phyloP scores from a whole-genome alignment of 2,888 invertebrate species.

The Neoitamus cyanurus region DNA sequence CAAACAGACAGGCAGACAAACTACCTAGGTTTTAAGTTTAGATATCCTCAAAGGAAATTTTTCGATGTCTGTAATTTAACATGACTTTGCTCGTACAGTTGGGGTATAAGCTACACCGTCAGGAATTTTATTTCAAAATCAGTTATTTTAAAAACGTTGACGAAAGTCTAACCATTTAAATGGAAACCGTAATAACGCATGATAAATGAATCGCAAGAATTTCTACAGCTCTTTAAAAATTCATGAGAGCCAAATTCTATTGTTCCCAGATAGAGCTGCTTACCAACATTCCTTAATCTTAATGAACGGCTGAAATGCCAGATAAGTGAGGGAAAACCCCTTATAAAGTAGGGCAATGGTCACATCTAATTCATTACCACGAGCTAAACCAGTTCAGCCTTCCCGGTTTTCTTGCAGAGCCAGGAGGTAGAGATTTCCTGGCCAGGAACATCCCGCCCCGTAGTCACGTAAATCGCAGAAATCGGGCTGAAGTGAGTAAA shows the following conservation, averaged over 20 bases:
- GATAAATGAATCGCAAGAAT: neutral
- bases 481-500: slow-evolving; percentile 30
- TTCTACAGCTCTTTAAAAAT: neutral
- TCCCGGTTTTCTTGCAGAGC: neutral
- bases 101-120: no score
- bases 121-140: no score
- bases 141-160: no score
- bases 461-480: slow-evolving; percentile 21
- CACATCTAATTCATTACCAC: neutral
- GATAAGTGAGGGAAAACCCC: neutral
- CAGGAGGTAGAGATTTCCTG: neutral
- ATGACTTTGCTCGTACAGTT: no score
- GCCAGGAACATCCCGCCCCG: neutral
- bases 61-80: no score
- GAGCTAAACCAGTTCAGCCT: neutral
- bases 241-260: neutral
- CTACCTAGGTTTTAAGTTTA: no score
- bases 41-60: no score
- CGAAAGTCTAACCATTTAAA: no score
- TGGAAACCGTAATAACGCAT: neutral
- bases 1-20: no score
- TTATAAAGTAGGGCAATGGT: neutral
- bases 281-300: neutral
- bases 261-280: neutral
- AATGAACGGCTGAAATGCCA: neutral